Conservation (phyloP, 1,140 invertebrate species). For the Marisa cornuarietis region DNA sequence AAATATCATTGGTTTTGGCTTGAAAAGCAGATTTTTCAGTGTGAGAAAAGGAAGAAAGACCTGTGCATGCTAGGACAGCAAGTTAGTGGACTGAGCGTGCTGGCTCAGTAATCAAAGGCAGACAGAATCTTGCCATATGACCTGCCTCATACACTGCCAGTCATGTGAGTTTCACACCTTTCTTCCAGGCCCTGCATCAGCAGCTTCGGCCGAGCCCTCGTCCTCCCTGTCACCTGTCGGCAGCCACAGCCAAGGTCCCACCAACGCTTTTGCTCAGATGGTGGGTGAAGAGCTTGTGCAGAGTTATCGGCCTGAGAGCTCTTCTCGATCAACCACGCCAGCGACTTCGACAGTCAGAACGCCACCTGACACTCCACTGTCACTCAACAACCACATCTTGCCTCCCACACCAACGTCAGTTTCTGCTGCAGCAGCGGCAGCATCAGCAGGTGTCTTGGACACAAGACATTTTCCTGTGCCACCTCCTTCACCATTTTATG, state of each 20-base stretch:
- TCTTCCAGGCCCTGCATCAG: slow-evolving; percentile 48
- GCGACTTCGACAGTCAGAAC: slow-evolving; percentile 48
- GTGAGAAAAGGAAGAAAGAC: no score
- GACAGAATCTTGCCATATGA: neutral
- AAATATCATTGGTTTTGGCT: no score
- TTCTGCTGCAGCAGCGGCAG: slow-evolving; percentile 48
- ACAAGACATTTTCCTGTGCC: slow-evolving; percentile 62
- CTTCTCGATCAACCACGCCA: slow-evolving; percentile 16
- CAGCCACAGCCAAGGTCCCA: slow-evolving; percentile 7
- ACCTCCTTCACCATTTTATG: slow-evolving; percentile 52
- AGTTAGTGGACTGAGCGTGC: neutral
- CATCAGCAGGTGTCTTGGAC: slow-evolving; percentile 20
- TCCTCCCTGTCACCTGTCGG: slow-evolving; percentile 1
- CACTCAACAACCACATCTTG: slow-evolving; percentile 64
- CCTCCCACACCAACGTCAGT: slow-evolving; percentile 38
- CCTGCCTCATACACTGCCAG: slow-evolving; percentile 2
- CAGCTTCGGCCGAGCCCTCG: slow-evolving; percentile 18
- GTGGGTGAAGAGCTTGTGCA: slow-evolving; percentile 18
- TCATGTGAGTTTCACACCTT: slow-evolving; percentile 59
- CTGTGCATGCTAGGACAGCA: slow-evolving; percentile 4
- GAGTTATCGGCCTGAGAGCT: slow-evolving; percentile 15
- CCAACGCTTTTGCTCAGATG: slow-evolving; percentile 20
- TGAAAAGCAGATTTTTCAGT: no score
- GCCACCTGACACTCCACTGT: slow-evolving; percentile 62
- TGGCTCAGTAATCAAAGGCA: neutral